Conservation (phyloP, 2,113 vertebrate species). For the Bagarius yarrelli region DNA sequence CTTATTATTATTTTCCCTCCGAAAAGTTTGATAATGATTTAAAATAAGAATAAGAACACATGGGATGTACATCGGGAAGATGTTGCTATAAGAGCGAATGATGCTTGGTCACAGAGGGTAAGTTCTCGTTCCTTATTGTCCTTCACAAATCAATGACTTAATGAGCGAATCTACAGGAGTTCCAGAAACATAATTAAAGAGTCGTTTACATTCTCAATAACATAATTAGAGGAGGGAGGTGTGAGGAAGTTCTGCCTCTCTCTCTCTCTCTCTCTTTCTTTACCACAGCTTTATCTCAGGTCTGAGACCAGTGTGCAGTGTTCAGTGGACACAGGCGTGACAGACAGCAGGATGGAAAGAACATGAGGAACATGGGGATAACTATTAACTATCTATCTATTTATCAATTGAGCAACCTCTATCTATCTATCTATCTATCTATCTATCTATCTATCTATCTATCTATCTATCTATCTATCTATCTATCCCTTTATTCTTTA, state of each 20-base stretch:
- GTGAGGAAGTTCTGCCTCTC: conserved; percentile 31
- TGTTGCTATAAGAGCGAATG: conserved; percentile 60
- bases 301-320: neutral
- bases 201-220: conserved; percentile 56
- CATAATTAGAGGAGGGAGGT: conserved; percentile 53
- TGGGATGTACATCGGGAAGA: conserved; percentile 30
- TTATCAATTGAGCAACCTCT: too few species aligned
- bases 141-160: conserved; percentile 59
- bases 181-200: conserved; percentile 65
- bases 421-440: too few species aligned
- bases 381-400: too few species aligned
- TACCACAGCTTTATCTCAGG: neutral
- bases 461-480: too few species aligned
- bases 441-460: too few species aligned
- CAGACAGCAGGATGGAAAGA: too few species aligned
- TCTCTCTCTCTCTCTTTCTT: conserved; percentile 27
- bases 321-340: neutral
- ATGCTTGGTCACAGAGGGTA: conserved; percentile 45
- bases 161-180: conserved; percentile 61
- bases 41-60: too few species aligned
- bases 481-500: too few species aligned
- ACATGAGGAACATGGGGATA: too few species aligned
- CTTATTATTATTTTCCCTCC: too few species aligned
- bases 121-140: conserved; percentile 56
- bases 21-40: too few species aligned